Evolutionary conservation across 2,113 vertebrate species (phyloP).

Genomic region (Gymnocephalus cernua): DNA sequence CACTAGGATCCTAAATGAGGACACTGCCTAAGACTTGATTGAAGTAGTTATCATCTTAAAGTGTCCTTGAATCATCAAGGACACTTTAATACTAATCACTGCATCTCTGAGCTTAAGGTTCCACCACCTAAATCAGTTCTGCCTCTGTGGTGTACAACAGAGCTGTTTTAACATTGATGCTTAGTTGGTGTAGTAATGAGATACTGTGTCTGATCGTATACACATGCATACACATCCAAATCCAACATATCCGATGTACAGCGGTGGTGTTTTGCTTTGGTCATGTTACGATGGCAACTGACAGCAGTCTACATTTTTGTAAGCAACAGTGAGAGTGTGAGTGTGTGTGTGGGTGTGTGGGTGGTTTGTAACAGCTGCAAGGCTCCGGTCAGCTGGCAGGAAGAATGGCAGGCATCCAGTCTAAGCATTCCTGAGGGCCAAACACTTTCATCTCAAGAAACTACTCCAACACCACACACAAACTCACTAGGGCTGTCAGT

Average conservation of each 20-base stretch:
- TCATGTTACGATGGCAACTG: slow-evolving; percentile 29
- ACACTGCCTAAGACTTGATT: too few species aligned
- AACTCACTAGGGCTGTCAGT: too few species aligned
- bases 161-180: slow-evolving; percentile 4
- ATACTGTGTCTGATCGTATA: not conserved
- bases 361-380: slow-evolving; percentile 73
- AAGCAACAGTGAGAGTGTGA: slow-evolving; percentile 38
- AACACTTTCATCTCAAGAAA: slow-evolving; percentile 78
- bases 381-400: slow-evolving; percentile 57
- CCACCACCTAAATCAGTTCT: not conserved
- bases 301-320: slow-evolving; percentile 53
- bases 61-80: too few species aligned
- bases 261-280: slow-evolving; percentile 1
- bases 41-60: too few species aligned
- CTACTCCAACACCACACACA: slow-evolving; percentile 19
- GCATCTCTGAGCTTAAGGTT: not conserved
- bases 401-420: slow-evolving; percentile 73
- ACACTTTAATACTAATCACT: not conserved
- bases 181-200: not conserved
- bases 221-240: not conserved
- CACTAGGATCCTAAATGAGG: too few species aligned
- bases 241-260: slow-evolving; percentile 11
- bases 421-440: slow-evolving; percentile 67
- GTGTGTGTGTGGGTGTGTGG: slow-evolving; percentile 24
- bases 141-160: not conserved